Base-by-base conservation (phyloP, 2,888 invertebrate genomes). In the Eustalomyia histrio region DNA sequence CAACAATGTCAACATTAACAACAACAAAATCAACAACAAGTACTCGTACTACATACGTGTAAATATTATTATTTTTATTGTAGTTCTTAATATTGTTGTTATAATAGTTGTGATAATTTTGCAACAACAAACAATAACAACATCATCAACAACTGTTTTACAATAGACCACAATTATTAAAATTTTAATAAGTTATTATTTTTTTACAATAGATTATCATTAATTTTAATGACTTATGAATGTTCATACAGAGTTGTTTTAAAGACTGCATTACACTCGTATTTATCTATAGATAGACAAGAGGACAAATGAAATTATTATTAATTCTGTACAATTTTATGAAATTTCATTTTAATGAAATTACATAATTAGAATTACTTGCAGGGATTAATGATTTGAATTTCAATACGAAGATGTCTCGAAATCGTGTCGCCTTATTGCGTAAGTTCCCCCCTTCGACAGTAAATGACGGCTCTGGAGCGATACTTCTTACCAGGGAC, bases 1-100 rank as follows among this genome's bases (percentile, higher is more conserved):
- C 69, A 78, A 60, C 39, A 60, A 58, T 61, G 72, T 24, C 53
- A 73, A 79, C 79, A 68, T 76, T 18, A 43, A 55, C 67, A 79
- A 63, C 63, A 58, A 47, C 72, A 76, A 50, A n/a, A n/a, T n/a
- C 60, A 67, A 68, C 61, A 47, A 52, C 60, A 52, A 52, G 60
- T 47, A 47, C 58, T 69, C 47, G 17, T 69, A 33, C 57, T 58
- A 58, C n/a, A n/a, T n/a, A n/a, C 58, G 50, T 60, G 52, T 71
- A 60, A 71, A 71, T 71, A 35, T 18, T 16, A 71, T 52, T 17
- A 35, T 18, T 16, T 67, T 52, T 17, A 63, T 50, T 58, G 29
- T 50, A 74, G 52, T 18, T 74, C n/a, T 47, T 65, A 18, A 9
- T 65, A 50, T 76, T 52, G 43, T 67, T 80, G 68, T 65, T 71